Evolutionary conservation across 2,888 invertebrate genomes (phyloP).

Genomic region (Nomada ferruginata): DNA sequence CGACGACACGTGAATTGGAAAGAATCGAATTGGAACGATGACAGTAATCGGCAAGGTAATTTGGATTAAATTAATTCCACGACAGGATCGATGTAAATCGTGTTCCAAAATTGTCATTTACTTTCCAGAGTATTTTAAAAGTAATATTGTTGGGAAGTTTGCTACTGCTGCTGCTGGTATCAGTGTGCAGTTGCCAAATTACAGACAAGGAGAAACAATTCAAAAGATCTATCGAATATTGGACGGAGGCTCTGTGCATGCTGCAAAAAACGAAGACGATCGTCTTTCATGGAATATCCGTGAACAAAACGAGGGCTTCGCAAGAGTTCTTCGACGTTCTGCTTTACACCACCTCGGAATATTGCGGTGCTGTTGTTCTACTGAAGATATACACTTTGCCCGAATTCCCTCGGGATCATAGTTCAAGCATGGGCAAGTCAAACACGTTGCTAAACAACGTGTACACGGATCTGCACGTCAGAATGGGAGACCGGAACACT

Average conservation of each 20-base stretch:
- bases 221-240: constrained; percentile 28
- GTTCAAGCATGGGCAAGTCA: background rate
- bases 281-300: constrained; percentile 36
- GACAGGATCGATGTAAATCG: too few species aligned
- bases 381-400: constrained; percentile 2
- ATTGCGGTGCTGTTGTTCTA: constrained; percentile 29
- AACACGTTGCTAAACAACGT: background rate
- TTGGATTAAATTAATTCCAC: background rate
- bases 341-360: background rate
- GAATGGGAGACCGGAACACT: background rate
- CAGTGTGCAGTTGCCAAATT: background rate
- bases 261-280: constrained; percentile 39
- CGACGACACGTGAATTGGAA: too few species aligned
- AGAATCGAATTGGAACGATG: background rate
- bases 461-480: background rate
- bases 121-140: background rate
- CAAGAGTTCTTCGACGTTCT: constrained; percentile 32
- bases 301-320: background rate
- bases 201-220: background rate
- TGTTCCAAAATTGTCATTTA: background rate
- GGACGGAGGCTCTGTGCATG: constrained; percentile 48
- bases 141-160: background rate
- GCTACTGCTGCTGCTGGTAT: background rate
- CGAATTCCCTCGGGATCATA: background rate
- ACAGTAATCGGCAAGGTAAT: background rate